Percentiles rank a stretch among this genome's conserved stretches.
Conservation (phyloP, 2,113 vertebrate genomes). For the Plecturocebus donacophilus region DNA sequence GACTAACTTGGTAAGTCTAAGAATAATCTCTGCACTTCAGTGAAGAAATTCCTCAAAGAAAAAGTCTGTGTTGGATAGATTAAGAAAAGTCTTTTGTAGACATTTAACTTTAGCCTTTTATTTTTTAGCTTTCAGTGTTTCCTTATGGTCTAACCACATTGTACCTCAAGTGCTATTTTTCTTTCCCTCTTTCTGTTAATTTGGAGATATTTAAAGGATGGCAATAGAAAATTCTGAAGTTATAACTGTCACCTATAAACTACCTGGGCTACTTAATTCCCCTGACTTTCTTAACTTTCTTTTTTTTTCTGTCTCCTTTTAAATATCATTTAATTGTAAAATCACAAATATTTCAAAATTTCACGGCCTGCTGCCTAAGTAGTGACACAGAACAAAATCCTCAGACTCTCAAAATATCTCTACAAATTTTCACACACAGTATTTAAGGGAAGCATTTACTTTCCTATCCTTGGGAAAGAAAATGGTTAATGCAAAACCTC, state of each 20-base stretch:
- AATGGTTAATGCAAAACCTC: not conserved
- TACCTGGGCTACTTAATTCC: not conserved
- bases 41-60: not conserved
- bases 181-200: constrained; percentile 3
- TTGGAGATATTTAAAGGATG: not conserved
- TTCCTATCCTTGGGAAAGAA: not conserved
- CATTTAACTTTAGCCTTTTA: not conserved
- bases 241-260: not conserved
- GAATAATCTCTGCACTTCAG: not conserved
- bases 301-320: not conserved
- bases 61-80: not conserved
- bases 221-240: not conserved
- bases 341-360: not conserved
- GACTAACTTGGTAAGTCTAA: not conserved
- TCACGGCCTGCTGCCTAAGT: not conserved
- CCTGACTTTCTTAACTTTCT: not conserved
- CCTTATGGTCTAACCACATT: not conserved
- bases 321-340: not conserved
- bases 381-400: not conserved
- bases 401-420: no score
- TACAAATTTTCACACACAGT: no score
- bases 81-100: not conserved
- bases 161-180: not conserved
- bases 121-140: constrained; percentile 5
- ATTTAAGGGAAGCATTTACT: no score